Percentiles rank a stretch among this genome's conserved stretches.
phyloP scores from a whole-genome alignment of 2,113 vertebrate species.

The Hemicordylus capensis region DNA sequence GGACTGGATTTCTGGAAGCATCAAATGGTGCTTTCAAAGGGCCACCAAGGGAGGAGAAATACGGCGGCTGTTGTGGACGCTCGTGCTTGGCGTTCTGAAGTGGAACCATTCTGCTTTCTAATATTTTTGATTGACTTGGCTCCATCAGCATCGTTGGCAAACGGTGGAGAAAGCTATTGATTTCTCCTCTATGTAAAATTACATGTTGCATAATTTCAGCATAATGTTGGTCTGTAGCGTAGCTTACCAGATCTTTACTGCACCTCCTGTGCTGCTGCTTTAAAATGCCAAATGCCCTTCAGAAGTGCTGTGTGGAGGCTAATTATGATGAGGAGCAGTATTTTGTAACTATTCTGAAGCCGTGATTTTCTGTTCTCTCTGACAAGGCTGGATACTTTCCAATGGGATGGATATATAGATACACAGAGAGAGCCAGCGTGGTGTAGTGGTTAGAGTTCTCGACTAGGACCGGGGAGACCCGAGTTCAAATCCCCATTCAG shows the following conservation, averaged over 20 bases:
- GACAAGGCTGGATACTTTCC: neutral
- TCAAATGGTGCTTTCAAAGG: too few species aligned
- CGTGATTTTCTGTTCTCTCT: neutral
- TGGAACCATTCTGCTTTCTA: neutral
- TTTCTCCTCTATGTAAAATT: slow-evolving; percentile 5
- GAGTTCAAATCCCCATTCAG: too few species aligned
- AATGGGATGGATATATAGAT: fast-evolving
- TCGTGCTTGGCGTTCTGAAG: neutral
- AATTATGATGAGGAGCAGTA: neutral
- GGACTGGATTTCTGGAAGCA: neutral
- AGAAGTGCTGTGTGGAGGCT: neutral
- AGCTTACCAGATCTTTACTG: neutral
- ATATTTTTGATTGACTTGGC: slow-evolving; percentile 5
- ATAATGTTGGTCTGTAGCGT: neutral
- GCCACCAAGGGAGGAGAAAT: neutral
- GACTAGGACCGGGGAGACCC: too few species aligned
- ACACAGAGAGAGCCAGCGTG: too few species aligned
- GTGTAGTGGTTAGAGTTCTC: too few species aligned
- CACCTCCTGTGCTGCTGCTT: neutral
- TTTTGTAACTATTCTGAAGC: neutral
- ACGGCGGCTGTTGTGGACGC: fast-evolving
- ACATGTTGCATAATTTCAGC: neutral
- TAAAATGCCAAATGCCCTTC: neutral
- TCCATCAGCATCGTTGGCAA: neutral
- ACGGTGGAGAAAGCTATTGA: neutral